phyloP scores from a whole-genome alignment of 2,888 invertebrate species.

The Andrena chrysosceles region DNA sequence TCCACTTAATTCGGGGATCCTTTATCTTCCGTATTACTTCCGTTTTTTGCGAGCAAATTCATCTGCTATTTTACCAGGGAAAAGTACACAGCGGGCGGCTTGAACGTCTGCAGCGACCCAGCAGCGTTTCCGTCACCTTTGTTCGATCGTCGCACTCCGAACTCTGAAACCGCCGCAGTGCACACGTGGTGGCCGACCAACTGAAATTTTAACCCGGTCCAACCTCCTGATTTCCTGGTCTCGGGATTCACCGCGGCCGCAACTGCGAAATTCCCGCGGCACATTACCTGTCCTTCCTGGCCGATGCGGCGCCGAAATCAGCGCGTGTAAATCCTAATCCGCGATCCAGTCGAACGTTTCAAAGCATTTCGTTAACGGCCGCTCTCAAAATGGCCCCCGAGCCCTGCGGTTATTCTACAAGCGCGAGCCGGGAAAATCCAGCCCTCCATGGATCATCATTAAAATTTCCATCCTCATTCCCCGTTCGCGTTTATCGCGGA shows the following conservation, averaged over 20 bases:
- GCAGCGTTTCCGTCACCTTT: slow-evolving; percentile 66
- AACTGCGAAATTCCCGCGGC: slow-evolving; percentile 29
- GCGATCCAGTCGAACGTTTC: slow-evolving; percentile 23
- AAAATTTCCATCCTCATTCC: slow-evolving; percentile 32
- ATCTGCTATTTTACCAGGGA: background rate
- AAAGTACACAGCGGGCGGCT: background rate
- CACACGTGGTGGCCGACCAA: background rate
- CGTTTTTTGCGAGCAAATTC: background rate
- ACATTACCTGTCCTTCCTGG: slow-evolving; percentile 11
- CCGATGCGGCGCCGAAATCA: slow-evolving; percentile 5
- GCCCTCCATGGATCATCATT: slow-evolving; percentile 30
- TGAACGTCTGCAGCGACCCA: background rate
- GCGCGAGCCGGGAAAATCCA: background rate
- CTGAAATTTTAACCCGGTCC: slow-evolving; percentile 23
- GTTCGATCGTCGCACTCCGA: slow-evolving; percentile 51
- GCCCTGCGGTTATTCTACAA: slow-evolving; percentile 15
- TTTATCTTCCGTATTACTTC: background rate
- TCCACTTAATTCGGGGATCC: background rate
- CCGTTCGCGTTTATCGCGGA: background rate
- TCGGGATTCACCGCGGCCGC: slow-evolving; percentile 3
- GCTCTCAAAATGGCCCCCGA: slow-evolving; percentile 1
- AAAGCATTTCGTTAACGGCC: slow-evolving; percentile 56
- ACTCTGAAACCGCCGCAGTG: slow-evolving; percentile 18
- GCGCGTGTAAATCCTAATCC: slow-evolving; percentile 56
- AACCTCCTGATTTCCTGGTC: slow-evolving; percentile 1